Evolutionary conservation across 92 coral and sea anemone species (phyloP), one percentile per base, ranked within the genome.

Genomic region (Porites cylindrica): DNA sequence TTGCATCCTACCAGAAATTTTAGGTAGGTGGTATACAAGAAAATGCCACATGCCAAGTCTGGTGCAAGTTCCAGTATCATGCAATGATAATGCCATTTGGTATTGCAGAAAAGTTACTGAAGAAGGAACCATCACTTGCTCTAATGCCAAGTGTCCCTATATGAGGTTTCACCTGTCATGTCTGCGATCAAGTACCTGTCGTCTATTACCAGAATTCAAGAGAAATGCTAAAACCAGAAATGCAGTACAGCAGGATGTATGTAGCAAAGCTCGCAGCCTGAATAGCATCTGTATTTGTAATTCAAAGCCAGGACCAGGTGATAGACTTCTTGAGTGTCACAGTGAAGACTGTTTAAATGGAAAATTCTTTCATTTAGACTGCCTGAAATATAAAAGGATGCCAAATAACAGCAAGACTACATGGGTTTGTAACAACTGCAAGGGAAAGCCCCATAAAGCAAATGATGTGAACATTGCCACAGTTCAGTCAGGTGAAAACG

Each of bases 11-110:
- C 93, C 91, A 1, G 94, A 91, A 79, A 80, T 93, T 38, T 67
- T 91, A 64, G 91, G 88, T 38, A 78, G 96, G 59, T 85, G 91
- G 94, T 91, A 91, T 86, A 88, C 94, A 53, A 91, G 92, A 12
- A 70, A 70, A n/a, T 54, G 60, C 60, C 12, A 54, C 60, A 54
- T 13, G 3, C 60, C 60, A 10, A 54, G 12, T 54, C 47, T 38
- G 47, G 47, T 38, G 47, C 72, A 21, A 68, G 10, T 21, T 47
- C 14, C 6, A 3, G 24, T 18, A 24, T 14, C n/a, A n/a, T 9
- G 23, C 17, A 65, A 65, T 65, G 9, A 1, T 2, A 84, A 51
- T 17, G 77, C 18, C 4, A 68, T 79, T 80, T 86, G 90, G 51
- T 86, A 66, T 68, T 86, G 90, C 38, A 51, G 78, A 51, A 79